These are phyloP conservation scores for Drosophila dives DNA, from an alignment of 2,888 invertebrate genomes.

Conservation along the genomic window DNA sequence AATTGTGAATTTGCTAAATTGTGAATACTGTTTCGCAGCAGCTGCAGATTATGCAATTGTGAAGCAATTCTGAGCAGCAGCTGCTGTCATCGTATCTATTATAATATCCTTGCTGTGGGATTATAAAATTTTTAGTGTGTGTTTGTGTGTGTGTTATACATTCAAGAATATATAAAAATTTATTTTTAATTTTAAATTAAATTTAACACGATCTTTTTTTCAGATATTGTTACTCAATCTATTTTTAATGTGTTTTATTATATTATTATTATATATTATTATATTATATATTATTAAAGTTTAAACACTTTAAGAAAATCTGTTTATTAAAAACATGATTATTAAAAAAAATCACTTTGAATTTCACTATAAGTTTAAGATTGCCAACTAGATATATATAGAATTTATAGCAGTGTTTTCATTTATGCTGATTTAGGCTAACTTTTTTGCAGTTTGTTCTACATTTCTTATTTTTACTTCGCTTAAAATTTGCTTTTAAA, in stretches of 20 bases:
- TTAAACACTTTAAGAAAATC: background rate
- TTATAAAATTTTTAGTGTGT: background rate
- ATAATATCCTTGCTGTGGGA: background rate
- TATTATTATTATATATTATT: no score
- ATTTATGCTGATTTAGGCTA: background rate
- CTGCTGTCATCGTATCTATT: background rate
- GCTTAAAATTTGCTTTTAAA: background rate
- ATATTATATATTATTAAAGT: no score
- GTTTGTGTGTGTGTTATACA: background rate
- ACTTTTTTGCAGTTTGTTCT: background rate
- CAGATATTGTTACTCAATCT: background rate
- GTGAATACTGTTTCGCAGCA: slow-evolving; percentile 7
- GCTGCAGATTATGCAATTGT: slow-evolving; percentile 18
- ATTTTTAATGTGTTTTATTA: background rate
- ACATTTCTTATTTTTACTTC: background rate
- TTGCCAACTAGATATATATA: background rate
- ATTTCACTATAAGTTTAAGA: background rate
- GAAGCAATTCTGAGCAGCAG: slow-evolving; percentile 1
- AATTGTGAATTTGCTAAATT: slow-evolving; percentile 26
- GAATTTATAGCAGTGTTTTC: background rate
- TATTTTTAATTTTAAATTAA: no score
- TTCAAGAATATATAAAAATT: background rate
- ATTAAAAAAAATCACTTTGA: background rate
- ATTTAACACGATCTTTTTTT: no score
- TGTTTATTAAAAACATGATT: background rate